Percentiles rank a stretch among this genome's conserved stretches.
phyloP scores from a whole-genome alignment of 2,888 invertebrate species.

The Epiblema foenella region DNA sequence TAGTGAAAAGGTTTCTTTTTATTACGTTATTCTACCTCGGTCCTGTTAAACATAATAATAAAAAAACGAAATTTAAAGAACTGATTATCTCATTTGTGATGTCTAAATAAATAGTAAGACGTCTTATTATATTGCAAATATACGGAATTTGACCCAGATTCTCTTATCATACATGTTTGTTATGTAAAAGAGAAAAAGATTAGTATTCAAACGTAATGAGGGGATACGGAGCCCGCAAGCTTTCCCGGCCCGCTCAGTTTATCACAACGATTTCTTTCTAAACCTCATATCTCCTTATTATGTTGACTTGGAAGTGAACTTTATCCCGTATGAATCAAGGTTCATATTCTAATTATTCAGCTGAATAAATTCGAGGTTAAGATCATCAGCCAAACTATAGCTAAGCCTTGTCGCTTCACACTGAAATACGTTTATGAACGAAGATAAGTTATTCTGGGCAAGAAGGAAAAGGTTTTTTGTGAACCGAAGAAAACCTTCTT shows the following conservation, averaged over 20 bases:
- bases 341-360: not conserved
- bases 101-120: too few relatives aligned
- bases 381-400: not conserved
- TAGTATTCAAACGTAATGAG: constrained; percentile 15
- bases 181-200: not conserved
- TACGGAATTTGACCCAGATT: too few relatives aligned
- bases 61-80: too few relatives aligned
- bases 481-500: too few relatives aligned
- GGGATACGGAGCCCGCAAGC: constrained; percentile 12
- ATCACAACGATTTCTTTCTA: not conserved
- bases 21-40: too few relatives aligned
- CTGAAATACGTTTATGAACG: constrained; percentile 8
- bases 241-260: constrained; percentile 4
- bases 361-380: not conserved
- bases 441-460: constrained; percentile 10
- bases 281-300: constrained; percentile 1
- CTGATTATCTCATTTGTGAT: too few relatives aligned
- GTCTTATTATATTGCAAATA: too few relatives aligned
- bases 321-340: not conserved
- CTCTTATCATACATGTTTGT: not conserved
- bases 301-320: not conserved
- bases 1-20: too few relatives aligned
- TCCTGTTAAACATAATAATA: too few relatives aligned
- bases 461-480: constrained; percentile 9
- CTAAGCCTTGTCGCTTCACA: constrained; percentile 10